phyloP scores from a whole-genome alignment of 1,140 invertebrate species.

The Eumaeus atala region DNA sequence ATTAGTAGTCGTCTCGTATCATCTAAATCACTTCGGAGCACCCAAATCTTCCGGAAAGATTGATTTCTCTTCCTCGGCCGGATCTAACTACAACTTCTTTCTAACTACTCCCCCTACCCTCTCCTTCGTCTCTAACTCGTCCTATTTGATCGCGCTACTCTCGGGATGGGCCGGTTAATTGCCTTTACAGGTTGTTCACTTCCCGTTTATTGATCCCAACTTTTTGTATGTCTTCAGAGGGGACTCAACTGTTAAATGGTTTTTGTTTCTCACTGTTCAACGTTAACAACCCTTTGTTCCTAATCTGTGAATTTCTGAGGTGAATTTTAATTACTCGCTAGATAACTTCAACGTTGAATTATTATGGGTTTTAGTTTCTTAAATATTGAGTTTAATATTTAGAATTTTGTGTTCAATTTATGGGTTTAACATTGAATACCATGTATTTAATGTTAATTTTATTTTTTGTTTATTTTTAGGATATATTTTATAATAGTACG shows the following conservation, averaged over 20 bases:
- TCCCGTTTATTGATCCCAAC: conserved; percentile 51
- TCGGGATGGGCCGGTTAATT: conserved; percentile 61
- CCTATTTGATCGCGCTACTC: conserved; percentile 56
- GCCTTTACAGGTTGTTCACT: conserved; percentile 36
- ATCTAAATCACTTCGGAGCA: conserved; percentile 25
- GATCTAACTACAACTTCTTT: conserved; percentile 19
- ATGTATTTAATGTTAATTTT: no score
- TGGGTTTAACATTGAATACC: no score
- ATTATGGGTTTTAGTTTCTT: conserved; percentile 4
- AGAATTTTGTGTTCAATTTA: neutral
- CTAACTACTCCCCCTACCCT: conserved; percentile 28
- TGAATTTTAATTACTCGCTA: conserved; percentile 12
- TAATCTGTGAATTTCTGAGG: conserved; percentile 8
- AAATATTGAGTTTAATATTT: neutral
- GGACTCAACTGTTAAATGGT: conserved; percentile 40
- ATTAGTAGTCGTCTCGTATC: conserved; percentile 26
- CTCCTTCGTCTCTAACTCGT: conserved; percentile 14
- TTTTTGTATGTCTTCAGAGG: conserved; percentile 57
- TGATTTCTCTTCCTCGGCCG: conserved; percentile 51
- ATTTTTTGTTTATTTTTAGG: no score
- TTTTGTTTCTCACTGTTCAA: conserved; percentile 36
- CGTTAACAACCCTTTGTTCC: conserved; percentile 29
- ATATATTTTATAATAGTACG: no score
- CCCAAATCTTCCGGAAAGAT: conserved; percentile 47
- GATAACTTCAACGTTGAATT: neutral